Conservation (phyloP, 2,113 vertebrate genomes). For the Polypterus bichir region DNA sequence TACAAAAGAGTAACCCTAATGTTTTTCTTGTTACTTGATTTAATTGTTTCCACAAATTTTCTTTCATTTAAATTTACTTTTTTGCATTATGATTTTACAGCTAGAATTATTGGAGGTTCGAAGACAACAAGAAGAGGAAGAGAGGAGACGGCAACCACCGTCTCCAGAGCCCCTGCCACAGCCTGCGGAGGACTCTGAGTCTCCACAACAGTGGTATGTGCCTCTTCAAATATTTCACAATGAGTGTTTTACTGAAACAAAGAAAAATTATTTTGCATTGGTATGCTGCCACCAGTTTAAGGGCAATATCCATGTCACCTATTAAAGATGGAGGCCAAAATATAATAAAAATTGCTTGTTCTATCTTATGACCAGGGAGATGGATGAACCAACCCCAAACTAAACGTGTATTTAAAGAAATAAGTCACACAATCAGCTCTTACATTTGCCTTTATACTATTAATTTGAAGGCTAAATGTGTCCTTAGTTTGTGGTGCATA, state of each 20-base stretch:
- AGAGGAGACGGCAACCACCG: conserved; percentile 69
- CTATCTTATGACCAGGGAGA: no score
- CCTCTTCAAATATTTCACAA: not conserved
- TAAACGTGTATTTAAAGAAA: no score
- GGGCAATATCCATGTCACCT: no score
- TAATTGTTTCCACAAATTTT: not conserved
- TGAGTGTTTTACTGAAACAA: not conserved
- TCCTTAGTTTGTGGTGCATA: no score
- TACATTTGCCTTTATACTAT: no score
- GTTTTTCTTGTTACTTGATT: not conserved
- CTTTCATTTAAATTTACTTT: not conserved
- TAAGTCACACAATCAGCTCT: no score
- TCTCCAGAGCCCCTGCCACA: conserved; percentile 55
- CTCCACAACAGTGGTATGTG: conserved; percentile 68
- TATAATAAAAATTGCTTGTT: no score
- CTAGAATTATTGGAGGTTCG: conserved; percentile 90
- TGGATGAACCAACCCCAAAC: no score
- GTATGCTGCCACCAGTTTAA: no score
- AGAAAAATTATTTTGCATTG: not conserved
- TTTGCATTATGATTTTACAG: conserved; percentile 27
- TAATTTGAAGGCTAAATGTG: no score
- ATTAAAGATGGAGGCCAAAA: no score
- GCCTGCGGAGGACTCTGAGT: conserved; percentile 44
- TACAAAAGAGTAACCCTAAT: not conserved
- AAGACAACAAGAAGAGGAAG: conserved; percentile 85